These are phyloP conservation scores for Pimpla rufipes DNA, from an alignment of 2,888 invertebrate genomes.

Conservation along the genomic window DNA sequence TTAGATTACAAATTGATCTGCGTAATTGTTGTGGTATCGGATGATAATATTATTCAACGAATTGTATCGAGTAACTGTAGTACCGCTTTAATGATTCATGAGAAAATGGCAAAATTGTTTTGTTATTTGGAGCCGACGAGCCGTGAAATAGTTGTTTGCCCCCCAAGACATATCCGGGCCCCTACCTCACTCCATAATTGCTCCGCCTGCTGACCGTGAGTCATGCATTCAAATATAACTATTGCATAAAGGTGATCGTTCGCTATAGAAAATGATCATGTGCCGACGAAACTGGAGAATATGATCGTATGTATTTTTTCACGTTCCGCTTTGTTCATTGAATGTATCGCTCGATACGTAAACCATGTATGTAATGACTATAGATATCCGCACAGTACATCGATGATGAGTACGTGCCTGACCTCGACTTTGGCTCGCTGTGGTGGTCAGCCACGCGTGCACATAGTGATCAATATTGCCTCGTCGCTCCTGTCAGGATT, in stretches of 20 bases:
- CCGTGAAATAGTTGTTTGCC: slow-evolving; percentile 59
- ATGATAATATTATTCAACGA: neutral
- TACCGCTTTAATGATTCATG: slow-evolving; percentile 10
- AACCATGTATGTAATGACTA: slow-evolving; percentile 13
- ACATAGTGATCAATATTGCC: slow-evolving; percentile 63
- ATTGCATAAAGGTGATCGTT: slow-evolving; percentile 43
- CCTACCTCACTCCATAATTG: slow-evolving; percentile 33
- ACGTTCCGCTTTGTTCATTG: slow-evolving; percentile 8
- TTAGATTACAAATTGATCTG: too few relatives aligned
- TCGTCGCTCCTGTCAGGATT: slow-evolving; percentile 56
- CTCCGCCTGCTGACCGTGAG: slow-evolving; percentile 56
- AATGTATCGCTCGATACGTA: slow-evolving; percentile 14
- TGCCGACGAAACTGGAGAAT: slow-evolving; percentile 12
- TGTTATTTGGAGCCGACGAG: slow-evolving; percentile 56
- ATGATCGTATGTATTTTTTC: neutral
- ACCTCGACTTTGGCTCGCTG: slow-evolving; percentile 69
- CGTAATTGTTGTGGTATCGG: neutral
- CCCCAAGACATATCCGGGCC: slow-evolving; percentile 10
- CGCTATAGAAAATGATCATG: slow-evolving; percentile 16
- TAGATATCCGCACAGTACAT: slow-evolving; percentile 14
- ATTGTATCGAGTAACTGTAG: neutral
- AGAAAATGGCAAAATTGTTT: slow-evolving; percentile 46
- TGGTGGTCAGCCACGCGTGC: slow-evolving; percentile 56
- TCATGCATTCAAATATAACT: slow-evolving; percentile 53
- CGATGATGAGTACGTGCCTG: slow-evolving; percentile 53